phyloP scores from a whole-genome alignment of 2,797 vertebrate genomes.

The Siniperca obscura region DNA sequence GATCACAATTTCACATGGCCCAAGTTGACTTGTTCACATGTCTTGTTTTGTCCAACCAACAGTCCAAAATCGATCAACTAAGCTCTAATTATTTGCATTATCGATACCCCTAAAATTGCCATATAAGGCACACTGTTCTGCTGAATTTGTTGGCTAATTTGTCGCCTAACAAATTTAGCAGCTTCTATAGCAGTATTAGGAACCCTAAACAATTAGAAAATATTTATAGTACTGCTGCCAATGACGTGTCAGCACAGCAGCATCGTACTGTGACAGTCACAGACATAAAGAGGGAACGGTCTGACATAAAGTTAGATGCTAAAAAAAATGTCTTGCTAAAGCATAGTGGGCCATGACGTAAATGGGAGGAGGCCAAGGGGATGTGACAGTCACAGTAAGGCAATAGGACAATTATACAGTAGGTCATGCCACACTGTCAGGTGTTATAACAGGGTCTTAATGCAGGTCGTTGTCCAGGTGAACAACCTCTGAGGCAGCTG shows the following conservation, averaged over 20 bases:
- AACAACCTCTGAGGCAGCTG: neutral
- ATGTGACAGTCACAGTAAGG: neutral
- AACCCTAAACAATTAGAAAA: neutral
- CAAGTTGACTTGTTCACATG: neutral
- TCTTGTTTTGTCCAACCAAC: neutral
- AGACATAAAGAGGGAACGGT: neutral
- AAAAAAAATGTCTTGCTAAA: neutral
- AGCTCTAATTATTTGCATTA: no score
- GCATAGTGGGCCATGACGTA: conserved; percentile 10
- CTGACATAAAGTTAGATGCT: neutral
- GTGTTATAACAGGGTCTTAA: neutral
- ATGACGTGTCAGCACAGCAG: no score
- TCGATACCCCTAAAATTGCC: no score
- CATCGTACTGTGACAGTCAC: neutral
- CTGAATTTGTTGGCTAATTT: neutral
- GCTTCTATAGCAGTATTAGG: neutral
- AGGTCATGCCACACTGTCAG: conserved; percentile 11
- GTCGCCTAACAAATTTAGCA: neutral
- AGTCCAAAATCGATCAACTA: neutral
- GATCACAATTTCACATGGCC: neutral
- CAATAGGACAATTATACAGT: neutral
- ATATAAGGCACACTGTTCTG: neutral
- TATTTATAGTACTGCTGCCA: no score
- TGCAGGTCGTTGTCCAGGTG: no score
- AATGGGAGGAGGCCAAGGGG: neutral